A percentile compares a stretch with the other conserved stretches of the same genome.
Conservation (phyloP, 2,888 invertebrate species). For the Micoletzkya japonica region DNA sequence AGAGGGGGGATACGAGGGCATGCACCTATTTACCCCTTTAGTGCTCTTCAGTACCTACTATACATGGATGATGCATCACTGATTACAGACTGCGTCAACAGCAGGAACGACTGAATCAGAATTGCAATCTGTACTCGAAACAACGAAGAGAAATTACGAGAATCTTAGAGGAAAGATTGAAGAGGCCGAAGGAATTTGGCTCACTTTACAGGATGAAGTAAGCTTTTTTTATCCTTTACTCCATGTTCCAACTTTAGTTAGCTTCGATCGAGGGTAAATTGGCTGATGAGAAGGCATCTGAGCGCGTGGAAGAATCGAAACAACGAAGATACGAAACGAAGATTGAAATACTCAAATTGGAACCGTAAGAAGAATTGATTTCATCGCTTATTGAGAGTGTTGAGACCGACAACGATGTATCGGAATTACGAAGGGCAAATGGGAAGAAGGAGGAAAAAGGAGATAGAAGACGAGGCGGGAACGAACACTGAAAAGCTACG, state of each 20-base stretch:
- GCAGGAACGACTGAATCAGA: slow-evolving; percentile 17
- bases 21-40: too few relatives aligned
- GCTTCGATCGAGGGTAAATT: slow-evolving; percentile 12
- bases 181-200: slow-evolving; percentile 15
- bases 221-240: not conserved
- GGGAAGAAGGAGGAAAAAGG: slow-evolving; percentile 25
- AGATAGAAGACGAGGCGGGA: slow-evolving; percentile 4
- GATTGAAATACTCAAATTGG: slow-evolving; percentile 20
- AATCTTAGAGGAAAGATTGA: slow-evolving; percentile 9
- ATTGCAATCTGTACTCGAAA: not conserved
- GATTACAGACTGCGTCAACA: slow-evolving; percentile 1
- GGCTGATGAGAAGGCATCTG: slow-evolving; percentile 1
- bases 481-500: slow-evolving; percentile 3
- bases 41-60: too few relatives aligned
- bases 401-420: slow-evolving; percentile 24
- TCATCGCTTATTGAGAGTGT: not conserved
- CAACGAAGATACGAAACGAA: slow-evolving; percentile 26
- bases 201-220: slow-evolving; percentile 22
- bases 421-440: slow-evolving; percentile 13
- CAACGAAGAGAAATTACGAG: slow-evolving; percentile 15
- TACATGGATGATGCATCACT: too few relatives aligned
- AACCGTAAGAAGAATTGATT: slow-evolving; percentile 15
- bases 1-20: too few relatives aligned
- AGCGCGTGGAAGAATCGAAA: slow-evolving; percentile 22
- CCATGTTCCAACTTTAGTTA: not conserved